Evolutionary conservation across 2,888 invertebrate genomes (phyloP), one percentile per base, ranked within the genome.

Genomic region (Celastrina argiolus): DNA sequence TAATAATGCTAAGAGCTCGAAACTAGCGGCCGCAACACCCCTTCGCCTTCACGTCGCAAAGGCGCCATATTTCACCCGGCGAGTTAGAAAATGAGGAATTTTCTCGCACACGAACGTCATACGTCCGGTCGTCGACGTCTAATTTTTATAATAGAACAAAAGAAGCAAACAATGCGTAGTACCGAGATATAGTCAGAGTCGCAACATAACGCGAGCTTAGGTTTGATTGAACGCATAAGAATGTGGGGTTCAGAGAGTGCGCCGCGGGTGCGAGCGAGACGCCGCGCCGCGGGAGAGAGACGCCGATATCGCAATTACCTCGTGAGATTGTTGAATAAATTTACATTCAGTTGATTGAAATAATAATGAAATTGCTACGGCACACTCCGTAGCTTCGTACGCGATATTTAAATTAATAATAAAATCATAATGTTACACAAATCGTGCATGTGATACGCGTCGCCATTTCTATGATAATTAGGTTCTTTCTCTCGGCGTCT

Each of bases 281-380:
- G 67, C 69, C 16, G 64, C 66, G 70, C 70, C 72, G 73, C 68
- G 68, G 71, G 80, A 85, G 75, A 69, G 83, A 76, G 85, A 84
- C 72, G 76, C 71, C 76, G 74, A 75, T 76, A 84, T 81, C 87
- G 88, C 90, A 90, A 91, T 91, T 90, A 91, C 90, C 88, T 85
- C 84, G 86, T 88, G 88, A 90, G 90, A 91, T 89, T 90, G 89
- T 90, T 88, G 91, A 91, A 91, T 91, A 91, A 89, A 91, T 91
- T 90, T 90, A 90, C 91, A 90, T 91, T 89, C 84, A 87, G 87
- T 88, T 90, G 91, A 91, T 90, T 91, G 91, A 91, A 91, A 91
- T 91, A 91, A 90, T 91, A 90, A 91, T 90, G 91, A 91, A 89
- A 89, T 90, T 90, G 89, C 88, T 87, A 82, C 84, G 81, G 86